Conservation (phyloP, 2,113 vertebrate genomes). For the Triplophysa tibetana region DNA sequence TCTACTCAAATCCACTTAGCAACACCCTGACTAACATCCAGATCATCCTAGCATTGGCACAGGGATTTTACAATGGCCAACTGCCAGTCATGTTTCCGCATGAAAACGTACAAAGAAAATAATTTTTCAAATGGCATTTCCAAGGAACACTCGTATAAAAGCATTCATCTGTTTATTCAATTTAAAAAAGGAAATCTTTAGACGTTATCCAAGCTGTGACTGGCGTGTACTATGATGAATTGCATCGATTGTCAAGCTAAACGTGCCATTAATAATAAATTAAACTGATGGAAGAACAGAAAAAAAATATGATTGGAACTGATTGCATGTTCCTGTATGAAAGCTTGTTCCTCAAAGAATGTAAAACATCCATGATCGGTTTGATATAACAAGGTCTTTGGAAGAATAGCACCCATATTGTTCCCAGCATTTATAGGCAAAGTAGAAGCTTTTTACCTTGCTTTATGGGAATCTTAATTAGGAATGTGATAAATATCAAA, state of each 20-base stretch:
- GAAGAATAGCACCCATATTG: not conserved
- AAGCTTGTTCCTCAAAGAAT: not conserved
- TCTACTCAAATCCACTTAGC: no score
- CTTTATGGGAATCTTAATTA: conserved; percentile 11
- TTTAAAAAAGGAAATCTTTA: not conserved
- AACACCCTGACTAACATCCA: no score
- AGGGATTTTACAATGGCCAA: no score
- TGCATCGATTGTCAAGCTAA: conserved; percentile 46
- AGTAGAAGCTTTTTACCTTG: not conserved
- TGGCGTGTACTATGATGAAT: conserved; percentile 43
- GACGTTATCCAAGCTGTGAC: not conserved
- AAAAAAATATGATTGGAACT: conserved; percentile 21
- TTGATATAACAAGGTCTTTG: conserved; percentile 18
- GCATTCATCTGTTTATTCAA: not conserved
- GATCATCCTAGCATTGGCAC: no score
- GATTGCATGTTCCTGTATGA: not conserved
- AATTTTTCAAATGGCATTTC: not conserved
- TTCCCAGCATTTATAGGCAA: not conserved
- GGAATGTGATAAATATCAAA: conserved; percentile 12
- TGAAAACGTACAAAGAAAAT: not conserved
- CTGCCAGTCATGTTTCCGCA: no score
- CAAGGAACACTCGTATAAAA: not conserved
- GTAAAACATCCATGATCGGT: not conserved
- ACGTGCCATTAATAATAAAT: conserved; percentile 56
- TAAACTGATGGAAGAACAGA: conserved; percentile 17